Base-by-base conservation (phyloP, 2,113 vertebrate species). In the Vulpes lagopus region DNA sequence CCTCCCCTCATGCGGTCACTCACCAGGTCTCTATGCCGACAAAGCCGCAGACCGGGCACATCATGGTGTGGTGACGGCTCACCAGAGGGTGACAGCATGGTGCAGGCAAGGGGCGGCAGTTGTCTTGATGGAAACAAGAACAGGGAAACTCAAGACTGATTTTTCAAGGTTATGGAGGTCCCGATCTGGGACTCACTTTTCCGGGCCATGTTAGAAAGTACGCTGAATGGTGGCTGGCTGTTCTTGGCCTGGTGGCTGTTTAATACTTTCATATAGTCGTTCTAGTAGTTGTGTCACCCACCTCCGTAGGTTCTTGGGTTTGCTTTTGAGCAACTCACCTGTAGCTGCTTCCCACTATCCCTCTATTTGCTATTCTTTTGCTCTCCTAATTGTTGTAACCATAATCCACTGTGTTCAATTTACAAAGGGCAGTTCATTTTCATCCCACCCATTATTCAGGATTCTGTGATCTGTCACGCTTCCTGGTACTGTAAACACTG, bases 361-460 rank as follows among this genome's bases (percentile, higher is more conserved):
- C 64, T 62, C 1, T 3, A 32, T 43, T 85, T 81, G 14, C 74
- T 84, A 16, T 69, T 49, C n/a, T 88, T 64, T 38, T 35, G 73
- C 15, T 96, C 93, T 78, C 49, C 11, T 25, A 64, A 49, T 67
- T 59, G 59, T 62, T 81, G 12, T 53, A 89, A 85, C 80, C 74
- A 16, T 49, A 76, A 94, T 90, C 86, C 49, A 69, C 30, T 25
- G 3, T 25, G 55, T 20, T 90, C 89, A 8, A 0, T 51, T 93
- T 76, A 81, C 83, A 80, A n/a, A 95, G 57, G 64, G 89, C 11
- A 74, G 60, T 79, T 78, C 64, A 85, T 93, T 84, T 30, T 38
- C 60, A 30, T 55, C 76, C 23, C 43, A 23, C n/a, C 73, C 55
- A 3, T 94, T 57, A 53, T 88, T 88, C 65, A 85, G 76, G 71